Base-by-base conservation (phyloP, 2,888 invertebrate genomes). In the Phrixothrix hirtus region DNA sequence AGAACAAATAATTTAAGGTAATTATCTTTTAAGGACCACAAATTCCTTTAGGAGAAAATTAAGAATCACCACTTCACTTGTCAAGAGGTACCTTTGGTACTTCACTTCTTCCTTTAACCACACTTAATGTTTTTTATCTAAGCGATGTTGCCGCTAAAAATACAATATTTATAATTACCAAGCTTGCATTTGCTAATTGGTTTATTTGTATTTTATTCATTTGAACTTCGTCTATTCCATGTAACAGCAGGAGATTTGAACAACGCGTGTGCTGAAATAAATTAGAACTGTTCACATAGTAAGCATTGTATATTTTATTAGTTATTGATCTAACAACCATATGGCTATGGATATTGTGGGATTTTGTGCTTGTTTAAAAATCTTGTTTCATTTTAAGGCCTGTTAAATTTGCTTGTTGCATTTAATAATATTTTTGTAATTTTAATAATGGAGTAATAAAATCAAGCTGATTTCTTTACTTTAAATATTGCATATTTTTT, bases 31-130 rank as follows among this genome's bases (percentile, higher is more conserved):
- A 43, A 50, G 32, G 13, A 11, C 13, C 16, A 14, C 12, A 10
- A 43, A 37, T 27, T 50, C 27, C 29, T 27, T 27, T 27, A 27
- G 13, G 38, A 36, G 12, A 42, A 37, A 50, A 36, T 34, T 36
- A 38, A 43, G 25, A 43, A 43, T 43, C 42, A 50, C 36, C 50
- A 31, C 50, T 50, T 50, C 36, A 43, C 11, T 16, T 14, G 10
- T 27, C 11, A 21, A 45, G 36, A 15, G 45, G 35, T 16, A 45
- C 29, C 45, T 15, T 11, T 29, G 13, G 29, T 29, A 26, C 45
- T 36, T 36, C 29, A 45, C 6, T 5, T 13, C 10, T 30, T 30
- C 12, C 30, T 17, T 27, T 1, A 25, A 26, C 13, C 14, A 7
- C 34, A 34, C 43, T 43, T 43, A 10, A 27, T n/a, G 13, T 35